Base-by-base conservation (phyloP, 2,113 vertebrate genomes). In the Hippocampus barbouri region DNA sequence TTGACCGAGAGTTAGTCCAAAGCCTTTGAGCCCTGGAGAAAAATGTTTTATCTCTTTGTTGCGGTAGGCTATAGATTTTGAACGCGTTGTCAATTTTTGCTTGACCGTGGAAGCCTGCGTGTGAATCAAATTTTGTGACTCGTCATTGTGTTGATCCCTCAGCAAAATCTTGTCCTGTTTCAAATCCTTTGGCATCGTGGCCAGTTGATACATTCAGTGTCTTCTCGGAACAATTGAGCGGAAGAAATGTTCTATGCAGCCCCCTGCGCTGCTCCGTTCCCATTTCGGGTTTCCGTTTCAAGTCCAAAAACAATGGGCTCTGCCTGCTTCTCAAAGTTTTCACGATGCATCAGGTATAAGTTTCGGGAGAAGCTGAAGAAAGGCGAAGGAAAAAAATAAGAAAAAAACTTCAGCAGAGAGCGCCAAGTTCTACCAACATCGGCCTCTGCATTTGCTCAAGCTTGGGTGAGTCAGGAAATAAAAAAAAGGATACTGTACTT, bases 261-360 rank as follows among this genome's bases (percentile, higher is more conserved):
- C 47, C n/a, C 23, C 2, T 34, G 25, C 15, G n/a, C 6, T 18
- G 12, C 64, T 66, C 20, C 30, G 4, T 21, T 64, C 38, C 38
- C 43, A 14, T 43, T 43, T 47, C 59, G 16, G 27, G 14, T 61
- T 61, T 61, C 59, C 34, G 59, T 61, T 61, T 61, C 27, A 61
- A 61, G 59, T 61, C 27, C 27, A 61, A 34, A 59, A 30, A 34
- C 59, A 61, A 61, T 61, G 56, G 34, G 64, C 34, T 66, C 49
- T 43, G 43, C 38, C 54, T 73, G 54, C 9, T 25, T 64, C 34
- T 69, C n/a, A 49, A 43, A 34, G 43, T 45, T 45, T 45, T 45
- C 54, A 9, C 11, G 34, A 41, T 69, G n/a, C 7, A 61, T 16
- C 59, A 68, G n/a, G 45, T 34, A 18, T 25, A 63, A 14, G 16